These are phyloP conservation scores for Alfaro cultratus DNA, from an alignment of 2,797 vertebrate species.

Conservation along the genomic window DNA sequence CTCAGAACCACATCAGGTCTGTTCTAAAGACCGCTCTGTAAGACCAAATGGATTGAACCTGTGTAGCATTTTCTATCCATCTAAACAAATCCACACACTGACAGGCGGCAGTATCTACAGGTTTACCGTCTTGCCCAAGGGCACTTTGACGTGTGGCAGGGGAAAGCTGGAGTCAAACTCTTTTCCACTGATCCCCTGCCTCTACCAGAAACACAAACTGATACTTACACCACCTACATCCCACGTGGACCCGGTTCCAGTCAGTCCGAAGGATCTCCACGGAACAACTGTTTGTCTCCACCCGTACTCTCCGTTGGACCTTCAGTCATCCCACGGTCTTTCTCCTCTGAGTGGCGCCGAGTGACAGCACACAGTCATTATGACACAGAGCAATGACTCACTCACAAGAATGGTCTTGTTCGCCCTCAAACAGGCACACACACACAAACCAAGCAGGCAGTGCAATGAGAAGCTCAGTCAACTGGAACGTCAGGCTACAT, in stretches of 20 bases:
- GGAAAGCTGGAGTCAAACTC: not conserved
- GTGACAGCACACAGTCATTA: not conserved
- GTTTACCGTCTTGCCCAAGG: not conserved
- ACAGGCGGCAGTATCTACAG: not conserved
- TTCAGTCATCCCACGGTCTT: not conserved
- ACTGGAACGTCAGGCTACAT: not conserved
- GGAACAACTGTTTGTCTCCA: not conserved
- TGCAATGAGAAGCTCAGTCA: not conserved
- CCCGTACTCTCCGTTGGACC: not conserved
- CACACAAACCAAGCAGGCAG: not conserved
- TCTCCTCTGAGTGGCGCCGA: not conserved
- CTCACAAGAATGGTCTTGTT: not conserved
- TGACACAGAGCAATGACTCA: not conserved
- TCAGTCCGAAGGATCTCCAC: not conserved
- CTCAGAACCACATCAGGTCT: not conserved
- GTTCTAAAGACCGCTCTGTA: not conserved
- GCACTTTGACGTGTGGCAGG: not conserved
- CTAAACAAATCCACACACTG: not conserved
- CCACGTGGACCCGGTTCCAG: not conserved
- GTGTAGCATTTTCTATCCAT: not conserved
- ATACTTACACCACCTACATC: not conserved
- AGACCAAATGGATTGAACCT: not conserved
- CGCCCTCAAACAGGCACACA: not conserved
- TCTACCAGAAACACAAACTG: not conserved
- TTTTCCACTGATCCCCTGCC: not conserved